Evolutionary conservation across 2,888 invertebrate species (phyloP).

Genomic region (Xylota sylvarum): DNA sequence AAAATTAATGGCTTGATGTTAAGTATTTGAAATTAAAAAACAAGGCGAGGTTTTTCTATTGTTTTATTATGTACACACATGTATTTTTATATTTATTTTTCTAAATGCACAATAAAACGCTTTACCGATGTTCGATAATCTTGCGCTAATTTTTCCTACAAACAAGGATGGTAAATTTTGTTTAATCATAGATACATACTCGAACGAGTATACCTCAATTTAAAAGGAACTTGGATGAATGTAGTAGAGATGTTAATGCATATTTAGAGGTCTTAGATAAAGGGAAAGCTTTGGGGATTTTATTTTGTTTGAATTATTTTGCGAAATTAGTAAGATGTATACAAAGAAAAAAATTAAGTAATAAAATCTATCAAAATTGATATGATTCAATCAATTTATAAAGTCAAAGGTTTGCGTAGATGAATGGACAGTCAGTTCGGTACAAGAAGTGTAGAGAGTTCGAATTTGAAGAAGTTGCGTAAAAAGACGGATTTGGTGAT

Average conservation of each 20-base stretch:
- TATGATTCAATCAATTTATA: neutral
- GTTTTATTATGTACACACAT: too few relatives aligned
- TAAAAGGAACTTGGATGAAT: conserved; percentile 5
- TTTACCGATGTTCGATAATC: neutral
- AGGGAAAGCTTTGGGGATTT: conserved; percentile 1
- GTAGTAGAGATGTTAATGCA: neutral
- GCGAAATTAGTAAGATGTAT: neutral
- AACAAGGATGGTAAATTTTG: neutral
- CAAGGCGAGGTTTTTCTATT: conserved; percentile 21
- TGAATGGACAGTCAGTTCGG: neutral
- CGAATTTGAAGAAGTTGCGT: neutral
- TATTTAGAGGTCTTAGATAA: neutral
- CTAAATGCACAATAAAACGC: conserved; percentile 12
- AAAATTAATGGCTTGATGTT: conserved; percentile 22
- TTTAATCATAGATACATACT: neutral
- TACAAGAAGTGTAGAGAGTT: neutral
- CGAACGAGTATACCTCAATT: neutral
- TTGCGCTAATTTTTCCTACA: neutral
- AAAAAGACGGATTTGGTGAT: too few relatives aligned
- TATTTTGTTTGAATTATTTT: neutral
- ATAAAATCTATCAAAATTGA: neutral
- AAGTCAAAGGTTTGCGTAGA: neutral
- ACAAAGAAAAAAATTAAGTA: neutral
- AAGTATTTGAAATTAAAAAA: conserved; percentile 21
- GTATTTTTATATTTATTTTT: neutral